Evolutionary conservation across 2,888 invertebrate genomes (phyloP).

Genomic region (Ceratothoa steindachneri): DNA sequence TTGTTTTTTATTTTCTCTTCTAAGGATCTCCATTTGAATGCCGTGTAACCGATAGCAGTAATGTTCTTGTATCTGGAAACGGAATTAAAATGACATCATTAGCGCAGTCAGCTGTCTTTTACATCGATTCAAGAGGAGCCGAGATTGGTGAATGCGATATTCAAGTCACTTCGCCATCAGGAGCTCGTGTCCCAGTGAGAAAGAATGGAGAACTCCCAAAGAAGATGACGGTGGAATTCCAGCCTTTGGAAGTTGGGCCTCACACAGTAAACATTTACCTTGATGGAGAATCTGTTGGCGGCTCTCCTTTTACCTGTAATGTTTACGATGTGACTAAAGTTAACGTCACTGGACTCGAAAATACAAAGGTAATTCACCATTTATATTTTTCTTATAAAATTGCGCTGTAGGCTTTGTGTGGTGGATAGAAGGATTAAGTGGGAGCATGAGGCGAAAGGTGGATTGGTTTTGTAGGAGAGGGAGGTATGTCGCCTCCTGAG

Average conservation of each 20-base stretch:
- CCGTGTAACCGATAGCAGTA: slow-evolving; percentile 68
- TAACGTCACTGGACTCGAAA: slow-evolving; percentile 56
- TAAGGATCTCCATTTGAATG: slow-evolving; percentile 91
- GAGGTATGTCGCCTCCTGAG: too few relatives aligned
- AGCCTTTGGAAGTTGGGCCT: slow-evolving; percentile 79
- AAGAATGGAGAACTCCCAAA: slow-evolving; percentile 61
- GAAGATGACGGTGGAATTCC: slow-evolving; percentile 72
- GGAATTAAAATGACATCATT: slow-evolving; percentile 68
- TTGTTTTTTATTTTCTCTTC: slow-evolving; percentile 36
- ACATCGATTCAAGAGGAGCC: slow-evolving; percentile 58
- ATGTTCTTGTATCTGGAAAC: slow-evolving; percentile 63
- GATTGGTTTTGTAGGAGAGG: too few relatives aligned
- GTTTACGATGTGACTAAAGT: slow-evolving; percentile 77
- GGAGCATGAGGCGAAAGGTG: too few relatives aligned
- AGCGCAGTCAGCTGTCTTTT: slow-evolving; percentile 62
- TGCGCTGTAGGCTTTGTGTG: too few relatives aligned
- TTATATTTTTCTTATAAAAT: background rate
- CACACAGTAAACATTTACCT: slow-evolving; percentile 76
- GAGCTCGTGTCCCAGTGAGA: slow-evolving; percentile 70
- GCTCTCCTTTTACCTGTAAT: slow-evolving; percentile 89
- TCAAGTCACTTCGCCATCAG: slow-evolving; percentile 73
- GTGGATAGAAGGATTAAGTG: too few relatives aligned
- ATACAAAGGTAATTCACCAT: slow-evolving; percentile 65
- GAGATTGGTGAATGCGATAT: slow-evolving; percentile 53
- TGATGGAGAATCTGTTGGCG: slow-evolving; percentile 77